Evolutionary conservation across 2,888 invertebrate genomes (phyloP).

Genomic region (Pediacus dermestoides): DNA sequence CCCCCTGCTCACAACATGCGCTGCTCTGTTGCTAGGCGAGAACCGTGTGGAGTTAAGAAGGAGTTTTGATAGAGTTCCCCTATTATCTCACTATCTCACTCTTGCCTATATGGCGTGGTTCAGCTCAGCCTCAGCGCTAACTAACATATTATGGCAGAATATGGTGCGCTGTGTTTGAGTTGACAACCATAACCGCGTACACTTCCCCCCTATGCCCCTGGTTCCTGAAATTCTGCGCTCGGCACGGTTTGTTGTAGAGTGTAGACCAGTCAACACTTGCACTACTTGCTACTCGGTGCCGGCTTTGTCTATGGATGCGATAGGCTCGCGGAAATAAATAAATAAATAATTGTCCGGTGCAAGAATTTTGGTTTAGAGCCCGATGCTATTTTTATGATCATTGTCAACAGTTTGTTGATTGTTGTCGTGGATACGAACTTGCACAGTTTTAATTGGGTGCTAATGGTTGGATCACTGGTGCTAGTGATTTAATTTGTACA

Average conservation of each 20-base stretch:
- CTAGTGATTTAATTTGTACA: slow-evolving; percentile 16
- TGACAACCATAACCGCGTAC: slow-evolving; percentile 26
- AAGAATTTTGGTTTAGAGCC: no score
- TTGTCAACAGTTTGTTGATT: slow-evolving; percentile 7
- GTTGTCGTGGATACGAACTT: slow-evolving; percentile 15
- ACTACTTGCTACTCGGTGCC: no score
- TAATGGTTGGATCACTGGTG: slow-evolving; percentile 16
- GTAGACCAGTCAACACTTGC: no score
- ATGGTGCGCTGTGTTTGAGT: slow-evolving; percentile 12
- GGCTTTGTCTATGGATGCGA: no score
- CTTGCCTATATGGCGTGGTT: slow-evolving; percentile 33
- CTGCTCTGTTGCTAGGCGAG: slow-evolving; percentile 29
- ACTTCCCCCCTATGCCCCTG: slow-evolving; percentile 11
- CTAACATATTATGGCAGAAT: no score
- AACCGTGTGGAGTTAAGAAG: slow-evolving; percentile 26
- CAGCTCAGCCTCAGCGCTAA: slow-evolving; percentile 31
- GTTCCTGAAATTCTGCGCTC: no score
- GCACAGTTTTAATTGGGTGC: slow-evolving; percentile 12
- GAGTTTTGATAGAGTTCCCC: slow-evolving; percentile 31
- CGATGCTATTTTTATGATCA: no score
- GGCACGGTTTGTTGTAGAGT: no score
- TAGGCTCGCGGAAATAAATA: no score
- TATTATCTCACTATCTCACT: slow-evolving; percentile 26
- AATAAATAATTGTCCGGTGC: no score
- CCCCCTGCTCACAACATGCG: slow-evolving; percentile 40